Conservation (phyloP, 1,140 invertebrate genomes). For the Sarcophaga peregrina region DNA sequence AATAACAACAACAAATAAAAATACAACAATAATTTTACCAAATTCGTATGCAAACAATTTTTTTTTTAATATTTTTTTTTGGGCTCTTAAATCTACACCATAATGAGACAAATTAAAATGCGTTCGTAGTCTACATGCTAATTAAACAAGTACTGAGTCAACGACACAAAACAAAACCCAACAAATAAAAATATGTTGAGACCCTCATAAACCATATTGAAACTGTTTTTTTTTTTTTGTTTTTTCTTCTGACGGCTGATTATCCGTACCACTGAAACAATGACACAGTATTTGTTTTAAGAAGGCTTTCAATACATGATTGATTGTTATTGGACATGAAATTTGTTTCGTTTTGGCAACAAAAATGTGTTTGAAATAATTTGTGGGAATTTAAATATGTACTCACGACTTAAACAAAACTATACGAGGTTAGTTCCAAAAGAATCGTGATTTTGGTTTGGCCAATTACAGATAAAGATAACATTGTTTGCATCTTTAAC, state of each 20-base stretch:
- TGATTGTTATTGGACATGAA: not conserved
- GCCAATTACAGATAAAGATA: no score
- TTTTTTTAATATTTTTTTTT: not conserved
- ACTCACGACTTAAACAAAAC: no score
- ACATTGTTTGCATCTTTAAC: no score
- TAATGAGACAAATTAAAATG: not conserved
- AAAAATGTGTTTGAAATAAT: no score
- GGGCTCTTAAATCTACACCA: no score
- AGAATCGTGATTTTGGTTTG: no score
- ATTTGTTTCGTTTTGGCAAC: no score
- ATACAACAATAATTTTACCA: not conserved
- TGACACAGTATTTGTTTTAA: not conserved
- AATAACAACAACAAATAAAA: not conserved
- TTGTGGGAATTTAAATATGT: no score
- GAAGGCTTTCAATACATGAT: not conserved
- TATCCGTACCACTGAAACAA: not conserved
- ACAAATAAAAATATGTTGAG: not conserved
- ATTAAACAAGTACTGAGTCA: not conserved
- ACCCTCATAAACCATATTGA: not conserved
- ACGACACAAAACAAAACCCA: not conserved
- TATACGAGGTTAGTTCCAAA: no score
- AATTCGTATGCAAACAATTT: not conserved
- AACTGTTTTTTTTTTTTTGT: not conserved
- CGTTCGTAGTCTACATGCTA: not conserved
- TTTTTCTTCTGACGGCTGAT: not conserved